Percentiles rank a stretch among this genome's conserved stretches.
Evolutionary conservation across 1,140 invertebrate genomes (phyloP).

Genomic region (Thaumetopoea pityocampa): DNA sequence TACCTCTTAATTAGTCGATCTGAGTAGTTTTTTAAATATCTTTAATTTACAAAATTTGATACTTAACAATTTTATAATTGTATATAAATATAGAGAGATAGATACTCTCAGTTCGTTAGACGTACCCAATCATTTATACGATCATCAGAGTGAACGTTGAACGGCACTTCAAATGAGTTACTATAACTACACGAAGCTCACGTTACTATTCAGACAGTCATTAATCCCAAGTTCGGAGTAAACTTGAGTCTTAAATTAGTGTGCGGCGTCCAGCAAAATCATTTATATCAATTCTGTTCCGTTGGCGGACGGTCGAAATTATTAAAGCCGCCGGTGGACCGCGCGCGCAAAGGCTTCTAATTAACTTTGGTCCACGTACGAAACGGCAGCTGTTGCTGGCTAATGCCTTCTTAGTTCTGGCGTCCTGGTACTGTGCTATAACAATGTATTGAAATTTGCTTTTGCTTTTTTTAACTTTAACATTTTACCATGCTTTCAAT

Average conservation of each 20-base stretch:
- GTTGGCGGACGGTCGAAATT: conserved; percentile 42
- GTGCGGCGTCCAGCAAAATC: conserved; percentile 24
- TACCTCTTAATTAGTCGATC: too few relatives aligned
- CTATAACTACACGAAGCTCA: conserved; percentile 16
- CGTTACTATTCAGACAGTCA: conserved; percentile 23
- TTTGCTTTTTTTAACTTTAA: too few relatives aligned
- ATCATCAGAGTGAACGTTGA: conserved; percentile 12
- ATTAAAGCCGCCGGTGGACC: conserved; percentile 51
- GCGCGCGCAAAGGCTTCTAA: conserved; percentile 43
- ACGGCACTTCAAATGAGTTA: conserved; percentile 17
- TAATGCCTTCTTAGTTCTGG: conserved; percentile 30
- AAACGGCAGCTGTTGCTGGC: conserved; percentile 44
- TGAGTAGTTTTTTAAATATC: too few relatives aligned
- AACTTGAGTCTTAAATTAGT: conserved; percentile 20
- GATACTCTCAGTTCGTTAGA: too few relatives aligned
- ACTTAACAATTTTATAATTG: too few relatives aligned
- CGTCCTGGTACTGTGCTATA: conserved; percentile 22
- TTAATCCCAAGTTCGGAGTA: conserved; percentile 18
- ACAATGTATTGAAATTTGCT: background rate
- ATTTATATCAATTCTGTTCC: conserved; percentile 50
- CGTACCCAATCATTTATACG: conserved; percentile 10
- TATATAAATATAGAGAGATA: too few relatives aligned
- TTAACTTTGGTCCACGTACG: conserved; percentile 49
- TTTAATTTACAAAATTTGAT: too few relatives aligned
- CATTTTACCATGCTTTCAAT: too few relatives aligned